Evolutionary conservation across 2,797 vertebrate genomes (phyloP), one percentile per base, ranked within the genome.

Genomic region (Columba guinea): DNA sequence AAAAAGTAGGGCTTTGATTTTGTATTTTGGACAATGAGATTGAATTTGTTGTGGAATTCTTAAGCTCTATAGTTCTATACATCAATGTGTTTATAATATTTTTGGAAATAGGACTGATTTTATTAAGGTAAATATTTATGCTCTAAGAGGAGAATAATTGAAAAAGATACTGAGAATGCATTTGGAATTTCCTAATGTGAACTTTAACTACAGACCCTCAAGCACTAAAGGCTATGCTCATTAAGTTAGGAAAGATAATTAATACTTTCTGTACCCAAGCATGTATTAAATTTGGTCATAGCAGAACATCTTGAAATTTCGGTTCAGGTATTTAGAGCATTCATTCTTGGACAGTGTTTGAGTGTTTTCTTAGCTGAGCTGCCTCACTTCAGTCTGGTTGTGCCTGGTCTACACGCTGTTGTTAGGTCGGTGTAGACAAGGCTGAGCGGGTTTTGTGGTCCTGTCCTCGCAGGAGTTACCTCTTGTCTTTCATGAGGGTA

Each of bases 201-300:
- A 34, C 58, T 65, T 81, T 0, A 18, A 7, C 34, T 89, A 1
- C 1, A 2, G 44, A 90, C 90, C 13, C 8, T 44, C 0, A 0
- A 80, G 46, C 55, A 23, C 37, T 83, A 12, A 70, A 65, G 60
- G 22, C 60, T 77, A 1, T 39, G 16, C 28, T 74, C 11, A 7
- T 75, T 52, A 53, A 46, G 22, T 81, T 37, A 34, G 58, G 27
- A 16, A 55, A 24, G 53, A 71, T 13, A 78, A 89, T 78, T 9
- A 68, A 59, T 55, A 28, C 27, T 58, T 84, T 13, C 39, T 73
- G 22, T 76, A 41, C 48, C 35, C 39, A 52, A 76, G 32, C 12
- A 55, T 1, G 0, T 51, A 13, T 34, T 81, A 52, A 30, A 19
- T 71, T 59, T 69, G 37, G 13, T 86, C 27, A 22, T 63, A 11